Conservation (phyloP, 2,888 invertebrate genomes). For the Ceramica pisi region DNA sequence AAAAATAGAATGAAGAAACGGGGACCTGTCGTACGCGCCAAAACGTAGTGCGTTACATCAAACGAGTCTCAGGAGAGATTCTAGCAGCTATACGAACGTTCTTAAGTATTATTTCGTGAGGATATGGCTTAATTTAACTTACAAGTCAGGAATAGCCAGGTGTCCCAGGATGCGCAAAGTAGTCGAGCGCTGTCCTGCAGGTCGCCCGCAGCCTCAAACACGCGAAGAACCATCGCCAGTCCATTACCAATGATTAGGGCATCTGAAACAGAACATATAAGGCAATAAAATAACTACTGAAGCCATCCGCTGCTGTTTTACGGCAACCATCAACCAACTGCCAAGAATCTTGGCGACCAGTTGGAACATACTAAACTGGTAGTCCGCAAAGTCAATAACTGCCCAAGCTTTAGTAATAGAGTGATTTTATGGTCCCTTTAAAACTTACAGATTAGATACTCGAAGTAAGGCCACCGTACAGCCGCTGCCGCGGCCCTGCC, state of each 20-base stretch:
- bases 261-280: constrained; percentile 90
- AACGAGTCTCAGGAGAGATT: too few species aligned
- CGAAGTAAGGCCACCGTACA: constrained; percentile 94
- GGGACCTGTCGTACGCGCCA: neutral
- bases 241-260: constrained; percentile 94
- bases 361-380: neutral
- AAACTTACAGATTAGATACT: constrained; percentile 93
- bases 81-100: too few species aligned
- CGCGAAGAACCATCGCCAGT: constrained; percentile 93
- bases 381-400: neutral
- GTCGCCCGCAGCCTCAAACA: constrained; percentile 91
- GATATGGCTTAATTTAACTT: constrained; percentile 74
- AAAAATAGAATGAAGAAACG: neutral
- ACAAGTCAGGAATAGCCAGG: constrained; percentile 93
- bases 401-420: neutral
- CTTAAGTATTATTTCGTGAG: neutral
- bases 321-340: neutral
- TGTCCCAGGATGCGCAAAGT: constrained; percentile 94
- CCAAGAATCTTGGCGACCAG: neutral
- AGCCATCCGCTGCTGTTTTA: neutral
- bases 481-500: constrained; percentile 91
- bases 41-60: too few species aligned
- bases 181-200: constrained; percentile 92
- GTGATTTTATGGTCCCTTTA: neutral
- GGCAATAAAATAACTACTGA: neutral